Conservation (phyloP, 2,797 vertebrate genomes). For the Synanceia verrucosa region DNA sequence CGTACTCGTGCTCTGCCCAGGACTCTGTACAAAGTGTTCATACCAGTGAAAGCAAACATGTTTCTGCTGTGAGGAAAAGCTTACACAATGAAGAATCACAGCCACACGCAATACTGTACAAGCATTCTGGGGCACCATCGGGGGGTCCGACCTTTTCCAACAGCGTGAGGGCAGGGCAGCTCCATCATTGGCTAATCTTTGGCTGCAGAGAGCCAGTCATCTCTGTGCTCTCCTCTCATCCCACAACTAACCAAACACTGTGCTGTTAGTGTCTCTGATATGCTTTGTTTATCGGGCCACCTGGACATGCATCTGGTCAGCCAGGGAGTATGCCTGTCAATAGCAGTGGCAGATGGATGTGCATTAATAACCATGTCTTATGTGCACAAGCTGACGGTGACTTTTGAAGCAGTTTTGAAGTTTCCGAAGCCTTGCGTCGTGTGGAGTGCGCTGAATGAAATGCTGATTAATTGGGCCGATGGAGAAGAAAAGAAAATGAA, state of each 20-base stretch:
- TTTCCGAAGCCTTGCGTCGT: conserved; percentile 5
- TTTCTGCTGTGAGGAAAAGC: conserved; percentile 69
- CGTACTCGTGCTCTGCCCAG: conserved; percentile 64
- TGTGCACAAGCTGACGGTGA: conserved; percentile 42
- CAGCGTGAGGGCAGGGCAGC: conserved; percentile 54
- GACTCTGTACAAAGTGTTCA: conserved; percentile 82
- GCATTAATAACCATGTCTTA: conserved; percentile 68
- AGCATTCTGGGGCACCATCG: conserved; percentile 73
- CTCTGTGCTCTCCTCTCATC: conserved; percentile 60
- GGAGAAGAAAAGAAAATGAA: conserved; percentile 58
- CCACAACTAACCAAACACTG: conserved; percentile 74
- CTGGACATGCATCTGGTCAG: conserved; percentile 77
- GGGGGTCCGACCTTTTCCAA: conserved; percentile 64
- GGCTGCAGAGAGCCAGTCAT: conserved; percentile 64
- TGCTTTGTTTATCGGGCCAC: conserved; percentile 76
- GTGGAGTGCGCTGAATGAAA: conserved; percentile 39
- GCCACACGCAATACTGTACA: conserved; percentile 73
- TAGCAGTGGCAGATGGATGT: conserved; percentile 72
- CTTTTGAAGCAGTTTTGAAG: conserved; percentile 40
- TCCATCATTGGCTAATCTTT: conserved; percentile 67
- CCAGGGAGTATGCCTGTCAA: conserved; percentile 56
- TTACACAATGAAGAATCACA: conserved; percentile 79
- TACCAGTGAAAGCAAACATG: conserved; percentile 81
- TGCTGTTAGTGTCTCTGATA: conserved; percentile 58
- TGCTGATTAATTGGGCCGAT: conserved; percentile 45